Conservation (phyloP, 1,140 invertebrate species). For the Stratiolaelaps scimitus region DNA sequence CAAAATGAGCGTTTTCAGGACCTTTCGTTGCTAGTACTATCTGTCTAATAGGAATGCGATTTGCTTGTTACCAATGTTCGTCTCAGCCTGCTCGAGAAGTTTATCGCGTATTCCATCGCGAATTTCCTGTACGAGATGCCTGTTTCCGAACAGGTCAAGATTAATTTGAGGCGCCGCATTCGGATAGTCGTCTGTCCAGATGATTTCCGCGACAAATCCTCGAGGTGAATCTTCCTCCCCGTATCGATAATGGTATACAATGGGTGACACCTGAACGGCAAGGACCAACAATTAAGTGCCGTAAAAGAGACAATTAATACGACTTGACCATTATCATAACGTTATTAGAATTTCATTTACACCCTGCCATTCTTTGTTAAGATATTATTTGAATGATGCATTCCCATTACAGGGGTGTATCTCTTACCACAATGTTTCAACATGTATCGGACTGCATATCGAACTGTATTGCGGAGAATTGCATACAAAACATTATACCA, state of each 20-base stretch:
- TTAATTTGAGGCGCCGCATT: slow-evolving; percentile 63
- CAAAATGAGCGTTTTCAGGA: slow-evolving; percentile 2
- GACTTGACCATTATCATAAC: too few species aligned
- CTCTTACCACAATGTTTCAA: too few species aligned
- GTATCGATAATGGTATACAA: slow-evolving; percentile 51
- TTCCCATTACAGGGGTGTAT: too few species aligned
- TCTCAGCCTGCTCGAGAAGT: slow-evolving; percentile 33
- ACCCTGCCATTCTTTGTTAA: slow-evolving; percentile 40
- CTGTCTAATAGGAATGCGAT: slow-evolving; percentile 19
- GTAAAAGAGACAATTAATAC: too few species aligned
- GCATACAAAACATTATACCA: too few species aligned
- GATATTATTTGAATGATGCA: too few species aligned
- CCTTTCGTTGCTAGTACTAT: background rate
- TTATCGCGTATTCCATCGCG: slow-evolving; percentile 29
- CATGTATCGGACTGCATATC: too few species aligned
- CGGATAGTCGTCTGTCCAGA: slow-evolving; percentile 72
- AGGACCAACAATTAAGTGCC: slow-evolving; percentile 21
- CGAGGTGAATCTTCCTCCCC: slow-evolving; percentile 62
- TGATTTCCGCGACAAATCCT: slow-evolving; percentile 73
- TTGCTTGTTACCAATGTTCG: slow-evolving; percentile 53
- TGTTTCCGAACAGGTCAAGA: slow-evolving; percentile 85
- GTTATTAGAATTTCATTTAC: slow-evolving; percentile 1
- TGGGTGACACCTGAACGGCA: slow-evolving; percentile 31
- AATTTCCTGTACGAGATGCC: slow-evolving; percentile 49
- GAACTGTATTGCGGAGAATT: too few species aligned